Evolutionary conservation across 1,140 invertebrate genomes (phyloP), one percentile per base, ranked within the genome.

Genomic region (Octopus bimaculoides): DNA sequence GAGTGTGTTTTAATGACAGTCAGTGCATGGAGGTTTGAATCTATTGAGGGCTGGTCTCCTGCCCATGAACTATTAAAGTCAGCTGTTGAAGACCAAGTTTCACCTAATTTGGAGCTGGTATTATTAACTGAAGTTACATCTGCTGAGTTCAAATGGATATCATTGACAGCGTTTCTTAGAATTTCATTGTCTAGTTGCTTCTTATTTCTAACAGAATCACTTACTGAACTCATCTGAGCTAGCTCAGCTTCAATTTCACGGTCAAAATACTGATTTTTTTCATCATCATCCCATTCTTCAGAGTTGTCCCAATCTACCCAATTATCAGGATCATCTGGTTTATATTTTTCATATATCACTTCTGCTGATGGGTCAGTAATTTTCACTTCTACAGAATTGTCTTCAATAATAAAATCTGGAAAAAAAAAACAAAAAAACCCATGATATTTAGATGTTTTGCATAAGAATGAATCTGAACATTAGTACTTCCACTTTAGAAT

Each of bases 161-260:
- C 61, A 20, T 78, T 66, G 6, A 56, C 17, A 14, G 54, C 54
- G 0, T 56, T 61, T 61, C n/a, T 61, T 41, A n/a, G 54, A 41
- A 26, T 10, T 9, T 26, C 54, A 5, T 66, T 53, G 17, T 26
- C 20, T 53, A 17, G 17, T 12, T 75, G 26, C 20, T 26, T 61
- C 26, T 7, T 8, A 20, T 78, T 14, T 20, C n/a, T 55, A 12
- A 41, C 61, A 56, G 77, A 41, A 52, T 41, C 20, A 61, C 55
- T 61, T 56, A 26, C 41, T 17, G 77, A 61, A 17, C 54, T 41
- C 80, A 81, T 82, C 17, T 61, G 61, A 4, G 66, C 4, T 8
- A 83, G 61, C 75, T 84, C 82, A 5, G 66, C 55, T 56, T 84
- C 82, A 61, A 84, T 83, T 77, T 84, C 81, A 20, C 80, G 26